Conservation (phyloP, 2,113 vertebrate species). For the Bos taurus region ARS-UCD2.0 NC_037341.1:9327001-9327500, state of each 20-base stretch:
- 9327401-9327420: background rate
- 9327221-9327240: background rate
- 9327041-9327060: background rate
- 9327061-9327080: background rate
- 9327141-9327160: no score
- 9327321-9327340: background rate
- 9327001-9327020: background rate
- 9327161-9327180: background rate
- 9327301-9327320: background rate
- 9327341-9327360: background rate
- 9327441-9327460: rapidly evolving
- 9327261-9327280: background rate
- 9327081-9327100: background rate
- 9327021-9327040: background rate
- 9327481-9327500: background rate
- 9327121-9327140: background rate
- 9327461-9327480: background rate
- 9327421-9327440: background rate
- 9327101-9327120: background rate
- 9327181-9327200: background rate
- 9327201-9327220: background rate
- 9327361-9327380: background rate
- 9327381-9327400: background rate
- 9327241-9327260: background rate
- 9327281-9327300: background rate